Conservation (phyloP, 1,140 invertebrate species). For the Procambarus clarkii region DNA sequence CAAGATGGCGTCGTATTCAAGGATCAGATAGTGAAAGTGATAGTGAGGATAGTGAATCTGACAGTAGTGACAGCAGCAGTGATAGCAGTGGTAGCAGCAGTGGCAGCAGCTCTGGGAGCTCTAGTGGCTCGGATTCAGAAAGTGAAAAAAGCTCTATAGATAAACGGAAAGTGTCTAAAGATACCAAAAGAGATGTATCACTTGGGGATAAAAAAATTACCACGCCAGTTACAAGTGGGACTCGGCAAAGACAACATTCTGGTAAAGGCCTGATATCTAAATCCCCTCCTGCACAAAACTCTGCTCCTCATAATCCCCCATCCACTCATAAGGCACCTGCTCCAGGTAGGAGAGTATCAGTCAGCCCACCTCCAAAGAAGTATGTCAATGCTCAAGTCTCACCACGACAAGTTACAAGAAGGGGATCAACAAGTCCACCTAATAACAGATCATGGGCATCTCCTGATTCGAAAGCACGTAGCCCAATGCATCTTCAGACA, state of each 20-base stretch:
- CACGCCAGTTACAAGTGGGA: not conserved
- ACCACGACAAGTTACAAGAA: conserved; percentile 2
- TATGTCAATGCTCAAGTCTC: conserved; percentile 14
- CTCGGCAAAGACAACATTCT: conserved; percentile 37
- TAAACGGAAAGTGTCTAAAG: conserved; percentile 41
- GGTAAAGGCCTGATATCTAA: conserved; percentile 18
- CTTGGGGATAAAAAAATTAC: not conserved
- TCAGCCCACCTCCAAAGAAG: conserved; percentile 45
- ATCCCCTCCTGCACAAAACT: conserved; percentile 33
- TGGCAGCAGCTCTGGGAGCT: conserved; percentile 55
- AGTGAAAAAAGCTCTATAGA: conserved; percentile 51
- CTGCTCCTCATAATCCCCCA: conserved; percentile 2
- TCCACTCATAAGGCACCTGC: conserved; percentile 27
- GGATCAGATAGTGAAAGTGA: conserved; percentile 63
- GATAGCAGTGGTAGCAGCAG: conserved; percentile 50
- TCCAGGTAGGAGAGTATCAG: conserved; percentile 42
- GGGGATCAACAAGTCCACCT: conserved; percentile 35
- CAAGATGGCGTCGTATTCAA: conserved; percentile 59
- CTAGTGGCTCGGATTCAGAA: conserved; percentile 60
- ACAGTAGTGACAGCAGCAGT: conserved; percentile 64
- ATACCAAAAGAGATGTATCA: conserved; percentile 24
- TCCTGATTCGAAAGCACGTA: conserved; percentile 14
- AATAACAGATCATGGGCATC: conserved; percentile 33
- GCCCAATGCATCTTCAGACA: conserved; percentile 16
- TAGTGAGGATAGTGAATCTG: conserved; percentile 63